Conservation (phyloP, 2,888 invertebrate genomes). For the Synanthedon formicaeformis region DNA sequence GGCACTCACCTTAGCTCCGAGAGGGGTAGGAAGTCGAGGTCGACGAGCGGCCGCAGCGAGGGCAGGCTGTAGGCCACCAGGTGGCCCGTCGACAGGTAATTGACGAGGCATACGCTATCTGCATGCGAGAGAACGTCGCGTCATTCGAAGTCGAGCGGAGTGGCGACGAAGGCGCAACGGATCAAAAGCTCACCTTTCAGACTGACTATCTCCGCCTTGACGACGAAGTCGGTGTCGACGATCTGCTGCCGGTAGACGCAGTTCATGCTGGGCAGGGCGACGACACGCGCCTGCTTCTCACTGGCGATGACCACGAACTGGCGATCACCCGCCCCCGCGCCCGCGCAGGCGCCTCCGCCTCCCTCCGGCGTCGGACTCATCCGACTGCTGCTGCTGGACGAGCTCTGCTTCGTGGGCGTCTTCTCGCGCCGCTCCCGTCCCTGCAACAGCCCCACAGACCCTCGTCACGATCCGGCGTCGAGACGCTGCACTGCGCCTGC, state of each 20-base stretch:
- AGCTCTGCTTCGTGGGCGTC: constrained; percentile 74
- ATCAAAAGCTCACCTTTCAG: constrained; percentile 78
- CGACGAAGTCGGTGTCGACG: constrained; percentile 92
- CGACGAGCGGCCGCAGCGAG: constrained; percentile 90
- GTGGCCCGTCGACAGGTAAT: constrained; percentile 95
- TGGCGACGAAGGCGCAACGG: too few relatives aligned
- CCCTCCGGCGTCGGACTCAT: constrained; percentile 81
- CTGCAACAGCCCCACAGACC: constrained; percentile 14
- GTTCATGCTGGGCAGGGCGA: constrained; percentile 94
- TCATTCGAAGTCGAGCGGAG: too few relatives aligned
- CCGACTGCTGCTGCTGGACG: constrained; percentile 72
- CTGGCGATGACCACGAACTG: constrained; percentile 95
- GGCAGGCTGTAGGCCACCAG: constrained; percentile 95
- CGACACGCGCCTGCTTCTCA: constrained; percentile 94
- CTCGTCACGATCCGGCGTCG: not conserved
- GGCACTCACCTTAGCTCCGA: constrained; percentile 88
- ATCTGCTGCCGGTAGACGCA: constrained; percentile 94
- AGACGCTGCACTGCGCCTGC: not conserved
- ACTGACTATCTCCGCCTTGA: constrained; percentile 92
- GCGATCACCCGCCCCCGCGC: constrained; percentile 74
- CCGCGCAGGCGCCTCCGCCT: constrained; percentile 47
- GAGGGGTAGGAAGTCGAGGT: constrained; percentile 94
- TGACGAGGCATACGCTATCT: constrained; percentile 95
- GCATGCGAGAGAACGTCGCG: constrained; percentile 13
- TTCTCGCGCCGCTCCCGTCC: constrained; percentile 55